These are phyloP conservation scores for Drepanosiphum platanoidis DNA, from an alignment of 2,888 invertebrate species.

Conservation along the genomic window DNA sequence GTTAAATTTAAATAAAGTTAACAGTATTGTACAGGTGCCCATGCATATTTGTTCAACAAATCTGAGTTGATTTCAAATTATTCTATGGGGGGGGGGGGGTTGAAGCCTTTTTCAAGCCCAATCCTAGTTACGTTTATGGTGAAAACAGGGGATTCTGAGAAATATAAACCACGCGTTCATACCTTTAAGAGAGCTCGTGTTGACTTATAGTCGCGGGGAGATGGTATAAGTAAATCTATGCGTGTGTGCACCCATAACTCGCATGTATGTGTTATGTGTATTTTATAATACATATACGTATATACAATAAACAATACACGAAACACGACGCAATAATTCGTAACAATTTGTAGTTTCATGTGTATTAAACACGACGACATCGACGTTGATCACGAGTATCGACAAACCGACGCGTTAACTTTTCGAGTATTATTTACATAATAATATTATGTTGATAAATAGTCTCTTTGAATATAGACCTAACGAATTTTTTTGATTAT, in stretches of 20 bases:
- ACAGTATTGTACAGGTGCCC: too few relatives aligned
- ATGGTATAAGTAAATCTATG: not conserved
- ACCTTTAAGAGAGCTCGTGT: too few relatives aligned
- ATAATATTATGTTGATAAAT: not conserved
- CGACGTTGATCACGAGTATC: conserved; percentile 38
- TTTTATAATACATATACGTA: not conserved
- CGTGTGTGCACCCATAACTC: not conserved
- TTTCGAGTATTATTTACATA: conserved; percentile 43
- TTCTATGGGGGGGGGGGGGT: too few relatives aligned
- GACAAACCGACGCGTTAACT: conserved; percentile 22
- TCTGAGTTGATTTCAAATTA: too few relatives aligned
- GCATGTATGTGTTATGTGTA: not conserved
- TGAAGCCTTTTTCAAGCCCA: too few relatives aligned
- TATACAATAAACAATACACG: conserved; percentile 3
- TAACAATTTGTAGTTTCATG: conserved; percentile 26
- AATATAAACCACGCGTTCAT: too few relatives aligned
- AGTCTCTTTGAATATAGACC: not conserved
- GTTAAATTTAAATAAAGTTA: too few relatives aligned
- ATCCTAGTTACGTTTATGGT: too few relatives aligned
- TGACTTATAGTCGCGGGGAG: conserved; percentile 23
- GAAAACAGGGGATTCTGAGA: too few relatives aligned
- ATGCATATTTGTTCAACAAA: too few relatives aligned
- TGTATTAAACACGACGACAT: conserved; percentile 12
- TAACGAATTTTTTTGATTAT: not conserved
- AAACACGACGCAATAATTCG: conserved; percentile 50